phyloP scores from a whole-genome alignment of 2,888 invertebrate species.

The Aquatica leii region DNA sequence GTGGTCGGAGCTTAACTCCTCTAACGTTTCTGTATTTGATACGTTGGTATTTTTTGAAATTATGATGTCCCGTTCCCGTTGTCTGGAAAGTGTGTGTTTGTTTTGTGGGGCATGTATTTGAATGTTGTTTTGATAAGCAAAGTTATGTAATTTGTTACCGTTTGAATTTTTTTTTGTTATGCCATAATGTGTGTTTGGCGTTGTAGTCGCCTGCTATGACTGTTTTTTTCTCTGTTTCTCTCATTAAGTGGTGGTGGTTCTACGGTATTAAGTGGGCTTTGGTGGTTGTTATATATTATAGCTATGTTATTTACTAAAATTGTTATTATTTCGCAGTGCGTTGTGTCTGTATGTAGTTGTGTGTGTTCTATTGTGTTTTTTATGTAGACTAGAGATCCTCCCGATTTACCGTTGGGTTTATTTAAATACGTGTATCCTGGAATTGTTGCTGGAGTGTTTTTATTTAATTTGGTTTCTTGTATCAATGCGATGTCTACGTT shows the following conservation, averaged over 20 bases:
- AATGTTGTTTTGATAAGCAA: conserved; percentile 15
- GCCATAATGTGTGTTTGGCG: conserved; percentile 2
- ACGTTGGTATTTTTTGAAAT: conserved; percentile 22
- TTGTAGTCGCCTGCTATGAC: conserved; percentile 10
- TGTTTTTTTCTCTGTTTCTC: background rate
- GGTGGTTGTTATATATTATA: too few species aligned
- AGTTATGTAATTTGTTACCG: conserved; percentile 23
- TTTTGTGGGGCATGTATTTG: conserved; percentile 11
- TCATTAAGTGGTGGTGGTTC: background rate
- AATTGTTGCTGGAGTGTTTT: too few species aligned
- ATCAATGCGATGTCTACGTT: background rate
- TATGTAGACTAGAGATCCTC: too few species aligned
- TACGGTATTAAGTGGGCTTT: background rate
- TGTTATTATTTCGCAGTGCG: background rate
- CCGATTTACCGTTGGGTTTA: too few species aligned
- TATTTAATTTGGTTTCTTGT: background rate
- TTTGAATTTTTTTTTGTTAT: conserved; percentile 20
- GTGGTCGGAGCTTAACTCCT: background rate
- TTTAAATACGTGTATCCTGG: too few species aligned
- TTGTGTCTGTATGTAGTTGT: background rate
- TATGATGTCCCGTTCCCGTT: conserved; percentile 17
- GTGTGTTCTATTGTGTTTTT: background rate
- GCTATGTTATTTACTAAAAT: background rate
- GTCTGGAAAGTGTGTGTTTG: conserved; percentile 21
- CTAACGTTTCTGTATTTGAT: background rate